These are phyloP conservation scores for Plectrocnemia conspersa DNA, from an alignment of 1,140 invertebrate genomes.

Conservation along the genomic window DNA sequence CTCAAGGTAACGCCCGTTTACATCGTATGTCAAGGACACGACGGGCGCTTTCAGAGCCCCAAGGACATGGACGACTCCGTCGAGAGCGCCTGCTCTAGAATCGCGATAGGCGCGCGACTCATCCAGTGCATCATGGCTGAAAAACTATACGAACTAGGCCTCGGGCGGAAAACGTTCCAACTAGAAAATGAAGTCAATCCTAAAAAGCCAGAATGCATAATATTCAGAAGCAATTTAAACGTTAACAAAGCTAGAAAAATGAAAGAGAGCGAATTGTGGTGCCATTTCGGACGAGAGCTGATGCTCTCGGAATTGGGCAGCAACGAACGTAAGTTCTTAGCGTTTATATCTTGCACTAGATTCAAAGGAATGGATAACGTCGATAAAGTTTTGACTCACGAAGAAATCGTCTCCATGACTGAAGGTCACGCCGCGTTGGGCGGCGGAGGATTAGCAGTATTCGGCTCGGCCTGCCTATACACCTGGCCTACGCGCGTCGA, in stretches of 20 bases:
- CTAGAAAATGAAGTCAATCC: slow-evolving; percentile 60
- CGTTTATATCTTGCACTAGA: slow-evolving; percentile 82
- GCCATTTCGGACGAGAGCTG: slow-evolving; percentile 73
- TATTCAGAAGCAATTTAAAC: slow-evolving; percentile 67
- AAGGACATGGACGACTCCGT: slow-evolving; percentile 61
- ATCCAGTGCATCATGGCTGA: slow-evolving; percentile 85
- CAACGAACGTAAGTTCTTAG: slow-evolving; percentile 76
- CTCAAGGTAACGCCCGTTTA: slow-evolving; percentile 62
- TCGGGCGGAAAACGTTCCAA: slow-evolving; percentile 76
- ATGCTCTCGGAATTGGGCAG: slow-evolving; percentile 61
- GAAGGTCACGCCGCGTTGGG: slow-evolving; percentile 84
- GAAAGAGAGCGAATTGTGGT: slow-evolving; percentile 79
- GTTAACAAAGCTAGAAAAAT: slow-evolving; percentile 66
- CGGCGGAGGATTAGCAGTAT: slow-evolving; percentile 83
- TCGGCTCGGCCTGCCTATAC: slow-evolving; percentile 85
- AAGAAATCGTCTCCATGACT: slow-evolving; percentile 68
- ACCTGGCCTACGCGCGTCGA: slow-evolving; percentile 77
- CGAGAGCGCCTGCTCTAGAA: slow-evolving; percentile 70
- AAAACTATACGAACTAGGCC: slow-evolving; percentile 77
- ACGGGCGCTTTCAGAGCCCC: slow-evolving; percentile 77
- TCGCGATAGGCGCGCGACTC: slow-evolving; percentile 71
- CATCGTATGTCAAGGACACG: slow-evolving; percentile 68
- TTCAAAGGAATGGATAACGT: slow-evolving; percentile 62
- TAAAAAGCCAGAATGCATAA: slow-evolving; percentile 57
- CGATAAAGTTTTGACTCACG: slow-evolving; percentile 61